A percentile compares a stretch with the other conserved stretches of the same genome.
Conservation (phyloP, 2,113 vertebrate genomes). For the Ictidomys tridecemlineatus region DNA sequence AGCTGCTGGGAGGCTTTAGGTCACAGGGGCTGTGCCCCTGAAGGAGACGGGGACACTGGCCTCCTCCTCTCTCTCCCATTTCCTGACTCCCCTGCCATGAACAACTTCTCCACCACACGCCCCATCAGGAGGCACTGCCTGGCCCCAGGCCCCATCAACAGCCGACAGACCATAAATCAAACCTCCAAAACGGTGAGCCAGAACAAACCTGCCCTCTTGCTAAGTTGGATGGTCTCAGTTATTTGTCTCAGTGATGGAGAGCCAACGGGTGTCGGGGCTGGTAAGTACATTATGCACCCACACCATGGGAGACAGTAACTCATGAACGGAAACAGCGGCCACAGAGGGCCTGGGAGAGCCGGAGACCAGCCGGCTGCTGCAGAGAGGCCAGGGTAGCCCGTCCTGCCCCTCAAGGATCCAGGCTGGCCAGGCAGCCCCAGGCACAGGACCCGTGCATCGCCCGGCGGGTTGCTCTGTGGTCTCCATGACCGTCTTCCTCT, state of each 20-base stretch:
- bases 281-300: fast-evolving
- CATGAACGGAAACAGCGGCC: fast-evolving
- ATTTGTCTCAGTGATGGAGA: no score
- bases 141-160: neutral
- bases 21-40: neutral
- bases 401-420: fast-evolving
- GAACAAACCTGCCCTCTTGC: neutral
- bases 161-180: neutral
- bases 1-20: neutral
- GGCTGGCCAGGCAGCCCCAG: neutral
- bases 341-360: neutral
- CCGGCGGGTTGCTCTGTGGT: no score
- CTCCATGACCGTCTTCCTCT: neutral
- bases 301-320: neutral
- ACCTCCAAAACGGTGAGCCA: neutral
- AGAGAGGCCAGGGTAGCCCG: fast-evolving
- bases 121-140: no score
- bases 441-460: neutral
- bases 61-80: neutral
- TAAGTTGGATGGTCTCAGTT: neutral
- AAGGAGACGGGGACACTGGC: no score
- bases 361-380: fast-evolving
- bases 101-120: neutral
- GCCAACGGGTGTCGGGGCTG: neutral
- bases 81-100: neutral